A percentile compares a stretch with the other conserved stretches of the same genome.
phyloP scores from a whole-genome alignment of 2,888 invertebrate genomes.

The Hoplodrina blanda region DNA sequence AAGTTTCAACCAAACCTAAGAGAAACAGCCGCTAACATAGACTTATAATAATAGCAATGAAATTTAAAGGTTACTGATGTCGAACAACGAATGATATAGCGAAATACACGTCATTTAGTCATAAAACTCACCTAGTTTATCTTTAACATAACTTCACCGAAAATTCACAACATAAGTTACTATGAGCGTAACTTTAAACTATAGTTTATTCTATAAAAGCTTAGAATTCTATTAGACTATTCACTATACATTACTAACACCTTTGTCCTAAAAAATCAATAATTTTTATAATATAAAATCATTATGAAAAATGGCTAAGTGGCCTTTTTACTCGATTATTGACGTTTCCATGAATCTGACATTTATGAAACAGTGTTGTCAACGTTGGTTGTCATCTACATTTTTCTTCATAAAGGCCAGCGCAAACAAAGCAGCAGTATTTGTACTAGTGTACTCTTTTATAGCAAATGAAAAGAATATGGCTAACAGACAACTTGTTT shows the following conservation, averaged over 20 bases:
- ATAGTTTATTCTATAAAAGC: slow-evolving; percentile 30
- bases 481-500: too few relatives aligned
- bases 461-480: too few relatives aligned
- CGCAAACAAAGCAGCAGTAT: too few relatives aligned
- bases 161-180: slow-evolving; percentile 69
- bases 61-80: slow-evolving; percentile 38
- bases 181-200: slow-evolving; percentile 54
- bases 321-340: slow-evolving; percentile 70
- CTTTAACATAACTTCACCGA: slow-evolving; percentile 64
- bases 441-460: too few relatives aligned
- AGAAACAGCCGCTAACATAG: background rate
- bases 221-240: slow-evolving; percentile 44
- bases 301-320: slow-evolving; percentile 79
- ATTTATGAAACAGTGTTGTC: slow-evolving; percentile 46
- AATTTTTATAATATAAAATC: slow-evolving; percentile 72
- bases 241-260: slow-evolving; percentile 61
- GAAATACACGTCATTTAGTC: slow-evolving; percentile 83
- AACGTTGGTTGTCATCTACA: background rate
- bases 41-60: slow-evolving; percentile 8
- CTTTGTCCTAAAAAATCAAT: slow-evolving; percentile 79
- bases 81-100: slow-evolving; percentile 54
- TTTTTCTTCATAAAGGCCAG: background rate
- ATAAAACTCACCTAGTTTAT: slow-evolving; percentile 78
- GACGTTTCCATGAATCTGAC: slow-evolving; percentile 66
- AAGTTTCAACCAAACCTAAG: slow-evolving; percentile 1